Evolutionary conservation across 1,140 invertebrate species (phyloP), one percentile per base, ranked within the genome.

Genomic region (Caenorhabditis inopinata): DNA sequence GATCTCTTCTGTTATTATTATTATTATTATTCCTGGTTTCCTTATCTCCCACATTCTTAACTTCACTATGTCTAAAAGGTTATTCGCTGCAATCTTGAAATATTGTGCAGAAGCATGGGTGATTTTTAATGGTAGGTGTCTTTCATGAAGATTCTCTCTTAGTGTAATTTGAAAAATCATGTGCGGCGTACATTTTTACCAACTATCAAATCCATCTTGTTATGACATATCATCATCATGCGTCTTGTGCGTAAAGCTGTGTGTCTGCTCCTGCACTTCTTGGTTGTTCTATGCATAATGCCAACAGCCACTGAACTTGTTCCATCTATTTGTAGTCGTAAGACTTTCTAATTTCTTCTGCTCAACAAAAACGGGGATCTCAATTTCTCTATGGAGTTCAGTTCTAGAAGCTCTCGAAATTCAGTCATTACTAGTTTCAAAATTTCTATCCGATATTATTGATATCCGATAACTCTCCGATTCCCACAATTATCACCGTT

Each of bases 161-260:
- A 14, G 6, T 42, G 38, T 42, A 42, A 42, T 58, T 32, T 29
- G 27, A 68, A 68, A 68, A 68, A 68, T 68, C 58, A 68, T 68
- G 58, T 68, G 58, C 32, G 2, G 14, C 58, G 25, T 68, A 18
- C 32, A 68, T 38, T 42, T 68, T 68, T 68, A 68, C 58, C 35
- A 68, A 68, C 58, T 68, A 68, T 68, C 58, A 68, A 68, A 68
- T 68, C 58, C 58, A 68, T 68, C 58, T 68, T 68, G 38, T 68
- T 68, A 68, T 68, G 58, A 68, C 58, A 68, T 68, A 68, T 68
- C 58, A 68, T 68, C 58, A 68, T 68, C 58, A 68, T 68, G 58
- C 58, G 38, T 68, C 58, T 68, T 68, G 58, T 68, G 35, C 58
- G 58, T 68, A 68, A 21, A 68, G 58, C 58, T 21, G 7, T n/a